Evolutionary conservation across 2,797 vertebrate species (phyloP), one percentile per base, ranked within the genome.

Genomic region (Gallinago solitaria): DNA sequence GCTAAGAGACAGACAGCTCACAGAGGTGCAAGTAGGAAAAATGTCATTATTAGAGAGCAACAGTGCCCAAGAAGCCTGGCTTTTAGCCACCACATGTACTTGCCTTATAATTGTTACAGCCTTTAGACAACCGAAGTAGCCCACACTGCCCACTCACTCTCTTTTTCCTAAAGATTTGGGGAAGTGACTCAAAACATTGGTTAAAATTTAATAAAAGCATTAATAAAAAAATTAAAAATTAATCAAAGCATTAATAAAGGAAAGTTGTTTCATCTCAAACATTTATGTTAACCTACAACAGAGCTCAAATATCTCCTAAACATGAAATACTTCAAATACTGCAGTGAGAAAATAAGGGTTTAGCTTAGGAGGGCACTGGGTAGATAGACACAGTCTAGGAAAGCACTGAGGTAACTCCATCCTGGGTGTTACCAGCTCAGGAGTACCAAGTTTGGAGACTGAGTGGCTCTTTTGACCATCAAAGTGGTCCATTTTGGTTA

Each of bases 181-280:
- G 32, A 89, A 97, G 37, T 54, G 69, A 81, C 90, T 94, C 41
- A 79, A 70, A 94, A 84, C 65, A 91, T 83, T 39, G 69, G 87
- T 83, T 83, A 88, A 91, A 81, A 86, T 92, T 48, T 88, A 93
- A 86, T 95, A 81, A 86, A 93, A 90, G 41, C 90, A 93, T 95
- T 95, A 68, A 95, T 91, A 81, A 95, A 87, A 95, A 75, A 77
- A 89, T 76, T 91, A 86, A 92, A 90, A 92, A 84, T 93, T 94
- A 68, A 93, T 92, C 63, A 61, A 75, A 89, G 64, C 84, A 94
- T 96, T 93, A 93, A 95, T 87, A 95, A 92, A 83, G 87, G 69
- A 15, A 83, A 92, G 73, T 91, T 94, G 69, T 85, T 77, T 90
- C 13, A 77, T 80, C 84, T 96, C 63, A 51, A 82, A 11, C 84